Conservation (phyloP, 1,140 invertebrate species). For the Nebria ingens region DNA sequence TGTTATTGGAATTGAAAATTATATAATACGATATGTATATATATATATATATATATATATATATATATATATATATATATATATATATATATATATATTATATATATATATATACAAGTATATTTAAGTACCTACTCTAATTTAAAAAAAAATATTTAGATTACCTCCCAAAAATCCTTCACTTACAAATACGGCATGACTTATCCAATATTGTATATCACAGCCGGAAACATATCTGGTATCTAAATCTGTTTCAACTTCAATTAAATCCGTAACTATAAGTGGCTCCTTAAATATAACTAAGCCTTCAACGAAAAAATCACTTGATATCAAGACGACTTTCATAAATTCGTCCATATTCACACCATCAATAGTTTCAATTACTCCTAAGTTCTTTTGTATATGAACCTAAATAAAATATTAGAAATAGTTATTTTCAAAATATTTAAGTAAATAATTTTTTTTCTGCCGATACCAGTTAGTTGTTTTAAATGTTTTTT, state of each 20-base stretch:
- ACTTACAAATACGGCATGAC: conserved; percentile 25
- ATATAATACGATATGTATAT: no score
- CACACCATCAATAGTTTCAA: conserved; percentile 20
- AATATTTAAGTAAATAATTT: conserved; percentile 9
- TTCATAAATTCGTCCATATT: conserved; percentile 20
- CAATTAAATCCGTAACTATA: conserved; percentile 19
- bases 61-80: no score
- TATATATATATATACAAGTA: neutral
- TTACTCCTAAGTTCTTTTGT: conserved; percentile 21
- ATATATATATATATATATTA: neutral
- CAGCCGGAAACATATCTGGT: conserved; percentile 20
- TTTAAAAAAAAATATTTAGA: no score
- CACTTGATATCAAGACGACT: conserved; percentile 23
- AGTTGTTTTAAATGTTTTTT: neutral
- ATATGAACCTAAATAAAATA: conserved; percentile 24
- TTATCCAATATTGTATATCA: conserved; percentile 19
- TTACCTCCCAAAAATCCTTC: conserved; percentile 21
- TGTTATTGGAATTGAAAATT: no score
- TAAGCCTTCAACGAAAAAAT: conserved; percentile 19
- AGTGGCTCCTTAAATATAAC: conserved; percentile 22
- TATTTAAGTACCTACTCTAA: no score
- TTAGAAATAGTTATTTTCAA: neutral
- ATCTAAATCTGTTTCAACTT: conserved; percentile 22
- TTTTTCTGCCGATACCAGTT: neutral
- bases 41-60: no score